phyloP scores from a whole-genome alignment of 2,113 vertebrate genomes.

The Chrysemys picta region DNA sequence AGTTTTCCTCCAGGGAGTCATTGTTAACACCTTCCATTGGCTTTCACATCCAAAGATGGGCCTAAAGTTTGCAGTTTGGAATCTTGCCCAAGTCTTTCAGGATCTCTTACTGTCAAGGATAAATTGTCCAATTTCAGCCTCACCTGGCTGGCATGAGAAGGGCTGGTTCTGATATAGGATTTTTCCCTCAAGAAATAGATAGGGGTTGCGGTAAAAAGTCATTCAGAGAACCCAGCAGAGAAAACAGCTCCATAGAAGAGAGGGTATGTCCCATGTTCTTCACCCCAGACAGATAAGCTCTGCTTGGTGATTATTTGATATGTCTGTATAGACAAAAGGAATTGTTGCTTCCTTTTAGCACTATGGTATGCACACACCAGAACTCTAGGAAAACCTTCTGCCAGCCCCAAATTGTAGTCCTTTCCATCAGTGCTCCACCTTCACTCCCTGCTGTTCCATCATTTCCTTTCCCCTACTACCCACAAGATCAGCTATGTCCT shows the following conservation, averaged over 20 bases:
- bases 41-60: background rate
- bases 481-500: background rate
- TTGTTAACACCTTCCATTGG: background rate
- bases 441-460: background rate
- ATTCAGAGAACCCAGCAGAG: accelerated
- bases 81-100: background rate
- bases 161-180: background rate
- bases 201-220: background rate
- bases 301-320: background rate
- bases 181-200: background rate
- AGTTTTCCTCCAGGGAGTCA: background rate
- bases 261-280: background rate
- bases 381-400: background rate
- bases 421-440: background rate
- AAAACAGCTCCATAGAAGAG: background rate
- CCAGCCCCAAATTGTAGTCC: background rate
- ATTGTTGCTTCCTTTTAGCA: background rate
- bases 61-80: background rate
- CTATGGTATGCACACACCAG: background rate
- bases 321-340: background rate
- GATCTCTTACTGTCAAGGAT: accelerated
- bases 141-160: background rate
- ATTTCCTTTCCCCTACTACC: background rate
- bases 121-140: background rate
- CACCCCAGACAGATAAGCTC: no score